Conservation (phyloP, 2,797 vertebrate species). For the Schizopygopsis pylzovi region DNA sequence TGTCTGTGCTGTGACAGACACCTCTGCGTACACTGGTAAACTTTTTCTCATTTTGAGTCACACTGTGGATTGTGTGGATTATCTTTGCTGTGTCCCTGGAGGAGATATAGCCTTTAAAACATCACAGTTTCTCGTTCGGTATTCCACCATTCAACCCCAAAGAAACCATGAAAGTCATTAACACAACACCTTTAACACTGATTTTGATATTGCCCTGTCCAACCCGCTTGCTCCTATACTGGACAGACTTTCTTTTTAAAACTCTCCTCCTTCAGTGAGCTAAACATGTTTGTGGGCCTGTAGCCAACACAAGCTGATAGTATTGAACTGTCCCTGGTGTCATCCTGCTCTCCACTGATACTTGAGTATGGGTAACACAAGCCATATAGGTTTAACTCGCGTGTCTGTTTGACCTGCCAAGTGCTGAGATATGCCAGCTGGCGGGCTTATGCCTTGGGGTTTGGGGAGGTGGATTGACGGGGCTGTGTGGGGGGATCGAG, state of each 20-base stretch:
- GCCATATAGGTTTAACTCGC: constrained; percentile 85
- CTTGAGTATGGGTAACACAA: constrained; percentile 79
- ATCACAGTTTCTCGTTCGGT: not conserved
- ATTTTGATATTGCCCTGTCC: constrained; percentile 29
- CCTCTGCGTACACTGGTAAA: constrained; percentile 16
- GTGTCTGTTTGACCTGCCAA: constrained; percentile 82
- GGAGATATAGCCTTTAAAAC: constrained; percentile 36
- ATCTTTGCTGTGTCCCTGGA: constrained; percentile 34
- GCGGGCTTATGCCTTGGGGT: constrained; percentile 75
- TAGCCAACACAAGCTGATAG: constrained; percentile 73
- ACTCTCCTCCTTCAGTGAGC: constrained; percentile 54
- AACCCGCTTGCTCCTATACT: constrained; percentile 9
- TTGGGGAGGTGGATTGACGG: constrained; percentile 44
- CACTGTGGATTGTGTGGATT: constrained; percentile 45
- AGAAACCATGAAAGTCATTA: constrained; percentile 26
- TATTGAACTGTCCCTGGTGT: constrained; percentile 79
- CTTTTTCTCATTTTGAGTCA: constrained; percentile 18
- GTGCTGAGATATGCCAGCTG: constrained; percentile 80
- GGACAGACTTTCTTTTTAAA: constrained; percentile 37
- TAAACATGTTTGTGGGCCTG: constrained; percentile 69
- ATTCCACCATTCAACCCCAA: constrained; percentile 7
- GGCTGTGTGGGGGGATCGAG: constrained; percentile 69
- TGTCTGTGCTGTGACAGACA: constrained; percentile 4
- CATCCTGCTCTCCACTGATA: constrained; percentile 85
- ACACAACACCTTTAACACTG: constrained; percentile 21